Base-by-base conservation (phyloP, 1,140 invertebrate species). In the Tetranychus urticae region DNA sequence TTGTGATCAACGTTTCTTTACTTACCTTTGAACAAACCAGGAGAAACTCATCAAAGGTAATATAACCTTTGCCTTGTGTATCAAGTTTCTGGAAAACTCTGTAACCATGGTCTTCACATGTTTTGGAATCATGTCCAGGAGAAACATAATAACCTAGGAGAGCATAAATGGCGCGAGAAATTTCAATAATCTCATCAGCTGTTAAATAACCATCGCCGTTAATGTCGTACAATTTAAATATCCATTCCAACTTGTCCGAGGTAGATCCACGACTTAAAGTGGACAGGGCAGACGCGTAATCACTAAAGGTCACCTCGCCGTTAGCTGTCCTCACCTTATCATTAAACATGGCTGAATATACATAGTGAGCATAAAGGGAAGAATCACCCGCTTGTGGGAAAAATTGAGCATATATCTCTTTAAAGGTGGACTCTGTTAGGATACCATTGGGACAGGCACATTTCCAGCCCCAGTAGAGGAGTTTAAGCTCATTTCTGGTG, bases 361-460 rank as follows among this genome's bases (percentile, higher is more conserved):
- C 73, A 65, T 73, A 76, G 61, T 75, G 74, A 35, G 71, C 71
- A 59, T 79, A 75, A 61, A 90, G 52, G 36, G 23, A 56, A 7
- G 36, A 54, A 36, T 52, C 37, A 91, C 87, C 88, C 71, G 88
- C 88, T 73, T 89, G 84, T 0, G 88, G 88, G 71, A 92, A 91
- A 73, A 91, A 92, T 71, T 90, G 87, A 0, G 83, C 82, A 74
- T 90, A 92, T 64, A 93, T 90, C 64, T 86, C 79, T 72, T 89
- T 90, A 75, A 93, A 93, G 12, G 83, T 82, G 52, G 90, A 86
- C 70, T 92, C 87, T 68, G 87, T 85, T 42, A 92, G 85, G 63
- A 88, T 80, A 8, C 88, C 88, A 34, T 84, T 85, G 0, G 88
- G 88, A 72, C 88, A 92, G 70, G 78, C 77, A 70, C 78, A 76